Base-by-base conservation (phyloP, 1,140 invertebrate species). In the Pseudobourletiella spinata region DNA sequence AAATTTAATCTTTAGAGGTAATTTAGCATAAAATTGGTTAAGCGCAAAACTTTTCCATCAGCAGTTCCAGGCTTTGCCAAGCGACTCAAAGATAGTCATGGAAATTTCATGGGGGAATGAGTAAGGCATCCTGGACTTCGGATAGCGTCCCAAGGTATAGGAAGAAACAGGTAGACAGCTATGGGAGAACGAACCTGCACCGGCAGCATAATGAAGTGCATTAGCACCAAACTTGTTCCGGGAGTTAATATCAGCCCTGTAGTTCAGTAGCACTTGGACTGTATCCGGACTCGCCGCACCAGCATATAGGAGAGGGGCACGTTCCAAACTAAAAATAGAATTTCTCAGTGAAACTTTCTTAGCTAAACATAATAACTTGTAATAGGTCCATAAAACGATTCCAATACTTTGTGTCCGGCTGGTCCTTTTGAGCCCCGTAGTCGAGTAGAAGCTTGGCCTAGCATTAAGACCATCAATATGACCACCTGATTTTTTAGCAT, bases 391-490 rank as follows among this genome's bases (percentile, higher is more conserved):
- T n/a, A n/a, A n/a, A n/a, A n/a, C n/a, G n/a, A n/a, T n/a, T n/a
- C n/a, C n/a, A 6, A 20, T 35, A 56, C 50, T 52, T 52, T 25
- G 67, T 69, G 26, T 70, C 68, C 14, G 68, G 65, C 52, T 70
- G 68, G 42, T 70, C 68, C 29, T 68, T 70, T 61, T 70, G 68
- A 26, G 68, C 68, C 20, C 68, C 68, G 35, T 64, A 52, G 18
- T 67, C 65, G 22, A 70, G 46, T 16, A 70, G 55, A 25, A 70
- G 51, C 57, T 63, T 65, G 20, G 50, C 51, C 68, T 70, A 22
- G 6, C n/a, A 46, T 46, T 8, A 8, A 46, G n/a, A 46, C 4
- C 43, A n/a, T 39, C 35, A 39, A 11, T 39, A 39, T n/a, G n/a
- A n/a, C n/a, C n/a, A n/a, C n/a, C n/a, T n/a, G n/a, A n/a, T n/a